Evolutionary conservation across 2,888 invertebrate species (phyloP).

Genomic region (Cephus rjabovi): DNA sequence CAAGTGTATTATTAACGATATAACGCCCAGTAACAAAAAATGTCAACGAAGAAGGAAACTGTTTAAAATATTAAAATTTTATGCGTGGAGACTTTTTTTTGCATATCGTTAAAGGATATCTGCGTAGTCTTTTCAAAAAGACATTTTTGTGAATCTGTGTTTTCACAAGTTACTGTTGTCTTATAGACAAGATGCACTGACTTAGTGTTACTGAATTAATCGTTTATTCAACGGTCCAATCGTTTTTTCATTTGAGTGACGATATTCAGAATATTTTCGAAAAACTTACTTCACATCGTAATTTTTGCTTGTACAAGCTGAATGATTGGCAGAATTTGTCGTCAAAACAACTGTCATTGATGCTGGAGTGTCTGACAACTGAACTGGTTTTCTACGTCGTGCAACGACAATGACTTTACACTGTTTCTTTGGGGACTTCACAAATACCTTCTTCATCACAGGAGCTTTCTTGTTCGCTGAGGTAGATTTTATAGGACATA

Average conservation of each 20-base stretch:
- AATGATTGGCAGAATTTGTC: neutral
- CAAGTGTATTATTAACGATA: neutral
- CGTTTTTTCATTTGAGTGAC: neutral
- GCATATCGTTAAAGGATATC: neutral
- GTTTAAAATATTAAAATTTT: neutral
- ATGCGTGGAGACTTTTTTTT: neutral
- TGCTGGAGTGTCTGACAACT: slow-evolving; percentile 44
- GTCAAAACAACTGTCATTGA: slow-evolving; percentile 26
- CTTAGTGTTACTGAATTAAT: neutral
- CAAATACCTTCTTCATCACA: neutral
- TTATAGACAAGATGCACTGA: neutral
- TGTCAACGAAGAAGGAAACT: neutral
- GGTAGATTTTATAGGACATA: neutral
- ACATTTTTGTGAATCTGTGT: neutral
- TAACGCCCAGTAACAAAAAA: neutral
- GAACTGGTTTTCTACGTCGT: slow-evolving; percentile 45
- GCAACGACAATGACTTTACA: slow-evolving; percentile 36
- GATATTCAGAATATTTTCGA: neutral
- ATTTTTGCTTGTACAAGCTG: neutral
- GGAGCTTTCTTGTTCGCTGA: neutral
- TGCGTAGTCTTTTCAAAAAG: neutral
- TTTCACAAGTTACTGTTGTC: neutral
- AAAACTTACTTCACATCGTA: neutral
- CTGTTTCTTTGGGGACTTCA: slow-evolving; percentile 1
- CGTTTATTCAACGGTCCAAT: neutral